Conservation (phyloP, 2,888 invertebrate genomes). For the Malthinus flaveolus region DNA sequence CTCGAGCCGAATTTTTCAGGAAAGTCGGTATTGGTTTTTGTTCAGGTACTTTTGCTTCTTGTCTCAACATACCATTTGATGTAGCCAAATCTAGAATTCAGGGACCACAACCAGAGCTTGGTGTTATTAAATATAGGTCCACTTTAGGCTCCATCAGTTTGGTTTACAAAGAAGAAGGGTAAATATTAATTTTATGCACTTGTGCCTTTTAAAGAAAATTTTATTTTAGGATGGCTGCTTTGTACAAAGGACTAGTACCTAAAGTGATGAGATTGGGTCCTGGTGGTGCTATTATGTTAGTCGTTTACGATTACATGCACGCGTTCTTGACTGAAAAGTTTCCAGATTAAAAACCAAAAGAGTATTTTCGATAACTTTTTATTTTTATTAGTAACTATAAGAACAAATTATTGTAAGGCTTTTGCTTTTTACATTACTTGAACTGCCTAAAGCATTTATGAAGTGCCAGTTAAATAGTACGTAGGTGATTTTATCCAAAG, state of each 20-base stretch:
- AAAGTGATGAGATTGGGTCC: slow-evolving; percentile 91
- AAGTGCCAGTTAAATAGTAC: slow-evolving; percentile 15
- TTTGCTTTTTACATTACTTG: not conserved
- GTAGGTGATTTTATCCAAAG: not conserved
- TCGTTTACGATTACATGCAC: slow-evolving; percentile 88
- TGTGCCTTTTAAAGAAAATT: not conserved
- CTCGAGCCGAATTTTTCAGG: slow-evolving; percentile 68
- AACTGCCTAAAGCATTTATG: slow-evolving; percentile 10
- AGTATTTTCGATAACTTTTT: not conserved
- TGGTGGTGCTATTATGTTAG: slow-evolving; percentile 93
- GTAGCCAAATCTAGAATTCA: slow-evolving; percentile 96
- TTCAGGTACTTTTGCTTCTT: slow-evolving; percentile 85
- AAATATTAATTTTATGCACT: slow-evolving; percentile 41
- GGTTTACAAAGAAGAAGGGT: slow-evolving; percentile 90
- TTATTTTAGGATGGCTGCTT: slow-evolving; percentile 72
- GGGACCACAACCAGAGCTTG: slow-evolving; percentile 80
- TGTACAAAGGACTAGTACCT: slow-evolving; percentile 91
- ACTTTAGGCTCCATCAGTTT: slow-evolving; percentile 73
- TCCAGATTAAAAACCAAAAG: slow-evolving; percentile 31
- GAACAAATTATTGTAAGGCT: not conserved
- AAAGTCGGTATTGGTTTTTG: slow-evolving; percentile 84
- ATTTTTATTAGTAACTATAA: not conserved
- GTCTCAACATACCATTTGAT: slow-evolving; percentile 92
- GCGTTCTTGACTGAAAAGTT: slow-evolving; percentile 66
- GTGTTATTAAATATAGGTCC: slow-evolving; percentile 75